phyloP scores from a whole-genome alignment of 1,140 invertebrate species.

The Heliconius eleuchia region DNA sequence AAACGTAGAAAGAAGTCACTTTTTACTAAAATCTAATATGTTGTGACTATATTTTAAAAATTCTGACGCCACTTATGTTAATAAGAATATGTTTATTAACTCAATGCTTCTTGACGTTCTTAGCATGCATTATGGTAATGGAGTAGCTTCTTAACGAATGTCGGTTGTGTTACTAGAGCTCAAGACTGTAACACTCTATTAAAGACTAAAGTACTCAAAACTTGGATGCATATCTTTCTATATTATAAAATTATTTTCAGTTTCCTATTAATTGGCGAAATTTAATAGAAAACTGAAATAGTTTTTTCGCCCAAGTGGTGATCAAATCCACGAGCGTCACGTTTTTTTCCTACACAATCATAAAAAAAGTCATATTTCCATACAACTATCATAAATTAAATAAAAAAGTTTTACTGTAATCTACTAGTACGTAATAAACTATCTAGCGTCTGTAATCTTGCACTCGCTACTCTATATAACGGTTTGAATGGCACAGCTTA shows the following conservation, averaged over 20 bases:
- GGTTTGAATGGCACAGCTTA: conserved; percentile 40
- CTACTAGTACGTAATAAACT: neutral
- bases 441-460: conserved; percentile 26
- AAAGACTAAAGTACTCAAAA: neutral
- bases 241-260: too few species aligned
- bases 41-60: neutral
- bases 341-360: neutral
- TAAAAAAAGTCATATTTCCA: neutral
- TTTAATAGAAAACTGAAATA: too few species aligned
- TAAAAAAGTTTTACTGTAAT: neutral
- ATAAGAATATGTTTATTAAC: neutral
- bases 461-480: conserved; percentile 41
- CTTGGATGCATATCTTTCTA: neutral
- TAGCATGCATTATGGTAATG: conserved; percentile 1
- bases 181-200: neutral
- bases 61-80: neutral
- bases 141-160: conserved; percentile 1
- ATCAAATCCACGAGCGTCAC: too few species aligned
- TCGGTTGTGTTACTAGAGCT: neutral
- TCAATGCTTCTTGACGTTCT: neutral
- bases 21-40: too few species aligned
- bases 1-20: neutral
- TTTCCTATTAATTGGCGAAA: too few species aligned
- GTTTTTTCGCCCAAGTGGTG: too few species aligned
- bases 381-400: neutral